These are phyloP conservation scores for Agriopis aurantiaria DNA, from an alignment of 2,888 invertebrate genomes.

Conservation along the genomic window DNA sequence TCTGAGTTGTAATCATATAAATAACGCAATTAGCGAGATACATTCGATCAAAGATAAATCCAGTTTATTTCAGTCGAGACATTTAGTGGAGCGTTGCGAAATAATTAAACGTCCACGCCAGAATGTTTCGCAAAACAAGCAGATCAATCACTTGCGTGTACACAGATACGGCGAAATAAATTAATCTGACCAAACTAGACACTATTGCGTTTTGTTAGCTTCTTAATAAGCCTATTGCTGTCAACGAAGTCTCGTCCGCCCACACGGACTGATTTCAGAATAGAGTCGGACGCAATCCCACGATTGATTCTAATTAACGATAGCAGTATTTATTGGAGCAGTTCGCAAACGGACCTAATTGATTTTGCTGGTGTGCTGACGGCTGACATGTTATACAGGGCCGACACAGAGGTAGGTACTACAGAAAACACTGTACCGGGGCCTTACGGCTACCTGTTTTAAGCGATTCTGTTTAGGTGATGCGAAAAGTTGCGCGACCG, in stretches of 20 bases:
- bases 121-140: slow-evolving; percentile 52
- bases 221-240: slow-evolving; percentile 80
- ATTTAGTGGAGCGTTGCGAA: slow-evolving; percentile 45
- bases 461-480: no score
- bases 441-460: no score
- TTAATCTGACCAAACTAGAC: slow-evolving; percentile 60
- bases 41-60: slow-evolving; percentile 43
- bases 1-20: slow-evolving; percentile 26
- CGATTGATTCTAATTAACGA: slow-evolving; percentile 86
- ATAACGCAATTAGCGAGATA: slow-evolving; percentile 36
- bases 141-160: slow-evolving; percentile 60
- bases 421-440: background rate
- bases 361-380: slow-evolving; percentile 72
- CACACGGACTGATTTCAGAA: slow-evolving; percentile 78
- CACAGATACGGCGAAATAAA: slow-evolving; percentile 61
- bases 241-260: slow-evolving; percentile 69
- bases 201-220: slow-evolving; percentile 71
- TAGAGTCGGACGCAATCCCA: slow-evolving; percentile 77
- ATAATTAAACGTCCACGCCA: slow-evolving; percentile 48
- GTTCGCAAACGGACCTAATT: slow-evolving; percentile 83
- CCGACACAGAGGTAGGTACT: slow-evolving; percentile 30
- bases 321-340: slow-evolving; percentile 84
- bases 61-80: slow-evolving; percentile 45
- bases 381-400: slow-evolving; percentile 56
- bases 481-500: no score